Evolutionary conservation across 2,113 vertebrate genomes (phyloP).

Genomic region (Microcebus lehilahytsara): DNA sequence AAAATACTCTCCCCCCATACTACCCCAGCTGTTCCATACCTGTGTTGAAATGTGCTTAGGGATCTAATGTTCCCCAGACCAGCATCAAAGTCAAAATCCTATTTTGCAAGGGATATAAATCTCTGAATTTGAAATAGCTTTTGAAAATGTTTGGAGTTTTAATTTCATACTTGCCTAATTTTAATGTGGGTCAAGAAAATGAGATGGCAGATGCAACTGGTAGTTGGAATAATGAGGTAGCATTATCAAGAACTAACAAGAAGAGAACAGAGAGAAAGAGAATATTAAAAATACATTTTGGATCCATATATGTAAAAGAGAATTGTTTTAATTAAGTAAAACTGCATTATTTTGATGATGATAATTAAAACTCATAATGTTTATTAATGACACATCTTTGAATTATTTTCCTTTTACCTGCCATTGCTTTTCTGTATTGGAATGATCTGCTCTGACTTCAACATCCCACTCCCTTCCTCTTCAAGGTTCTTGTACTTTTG

Average conservation of each 20-base stretch:
- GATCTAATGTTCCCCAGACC: background rate
- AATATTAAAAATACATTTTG: constrained; percentile 40
- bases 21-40: background rate
- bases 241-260: background rate
- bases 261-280: background rate
- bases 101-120: constrained; percentile 71
- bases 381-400: constrained; percentile 68
- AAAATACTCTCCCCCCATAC: background rate
- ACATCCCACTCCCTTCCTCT: constrained; percentile 33
- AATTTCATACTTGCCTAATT: constrained; percentile 74
- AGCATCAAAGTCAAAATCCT: constrained; percentile 55
- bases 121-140: constrained; percentile 74
- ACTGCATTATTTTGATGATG: constrained; percentile 46
- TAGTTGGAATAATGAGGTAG: constrained; percentile 25
- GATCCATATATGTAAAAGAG: constrained; percentile 14
- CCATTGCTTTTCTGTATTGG: constrained; percentile 53
- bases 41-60: constrained; percentile 47
- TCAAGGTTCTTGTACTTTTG: constrained; percentile 65
- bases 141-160: constrained; percentile 73
- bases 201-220: constrained; percentile 7
- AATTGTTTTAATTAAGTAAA: constrained; percentile 71
- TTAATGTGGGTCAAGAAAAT: constrained; percentile 72
- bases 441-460: constrained; percentile 57
- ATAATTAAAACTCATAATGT: constrained; percentile 59
- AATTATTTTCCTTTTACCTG: constrained; percentile 59